These are phyloP conservation scores for Hemibagrus wyckioides DNA, from an alignment of 2,113 vertebrate genomes.

Conservation along the genomic window DNA sequence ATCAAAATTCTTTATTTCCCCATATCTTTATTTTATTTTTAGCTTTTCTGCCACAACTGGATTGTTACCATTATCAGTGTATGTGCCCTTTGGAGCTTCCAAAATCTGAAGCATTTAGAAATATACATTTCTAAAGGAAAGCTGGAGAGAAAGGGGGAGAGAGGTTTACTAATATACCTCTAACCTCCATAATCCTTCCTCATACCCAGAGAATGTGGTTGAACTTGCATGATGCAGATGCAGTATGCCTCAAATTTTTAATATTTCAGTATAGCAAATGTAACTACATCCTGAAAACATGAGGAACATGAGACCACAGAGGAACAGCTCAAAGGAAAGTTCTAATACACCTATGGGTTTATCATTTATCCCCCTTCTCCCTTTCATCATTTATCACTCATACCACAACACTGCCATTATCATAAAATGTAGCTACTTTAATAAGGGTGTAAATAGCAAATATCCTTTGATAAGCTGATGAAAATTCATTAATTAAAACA, in stretches of 20 bases:
- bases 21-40: not conserved
- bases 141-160: not conserved
- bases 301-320: not conserved
- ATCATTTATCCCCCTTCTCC: not conserved
- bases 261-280: not conserved
- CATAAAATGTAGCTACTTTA: not conserved
- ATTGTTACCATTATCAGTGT: not conserved
- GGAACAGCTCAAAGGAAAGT: not conserved
- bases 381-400: not conserved
- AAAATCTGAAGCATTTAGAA: not conserved
- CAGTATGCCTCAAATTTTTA: not conserved
- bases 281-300: not conserved
- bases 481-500: not conserved
- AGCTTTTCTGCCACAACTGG: not conserved
- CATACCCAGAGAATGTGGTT: not conserved
- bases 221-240: not conserved
- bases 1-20: not conserved
- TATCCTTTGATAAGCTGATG: not conserved
- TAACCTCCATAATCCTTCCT: not conserved
- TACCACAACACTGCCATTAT: not conserved
- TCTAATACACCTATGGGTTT: not conserved
- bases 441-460: not conserved
- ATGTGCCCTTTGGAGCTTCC: not conserved
- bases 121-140: not conserved
- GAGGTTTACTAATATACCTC: not conserved